These are phyloP conservation scores for Trachymyrmex septentrionalis DNA, from an alignment of 1,140 invertebrate genomes.

Conservation along the genomic window DNA sequence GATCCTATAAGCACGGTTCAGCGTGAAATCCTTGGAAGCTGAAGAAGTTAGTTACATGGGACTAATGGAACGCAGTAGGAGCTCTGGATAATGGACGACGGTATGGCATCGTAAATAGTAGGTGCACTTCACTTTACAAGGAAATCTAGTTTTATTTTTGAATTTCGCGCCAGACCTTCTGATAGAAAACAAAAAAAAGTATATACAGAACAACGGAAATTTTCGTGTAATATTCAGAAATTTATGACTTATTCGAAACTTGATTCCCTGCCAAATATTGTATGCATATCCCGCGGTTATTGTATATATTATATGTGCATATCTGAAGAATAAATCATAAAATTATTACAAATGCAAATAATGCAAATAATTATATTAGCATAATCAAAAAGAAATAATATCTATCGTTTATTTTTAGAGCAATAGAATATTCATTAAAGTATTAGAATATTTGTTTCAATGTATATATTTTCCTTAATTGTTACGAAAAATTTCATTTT, in stretches of 20 bases:
- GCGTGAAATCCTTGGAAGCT: conserved; percentile 62
- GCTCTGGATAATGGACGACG: conserved; percentile 60
- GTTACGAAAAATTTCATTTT: neutral
- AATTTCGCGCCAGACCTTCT: conserved; percentile 30
- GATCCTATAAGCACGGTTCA: conserved; percentile 64
- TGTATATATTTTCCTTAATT: neutral
- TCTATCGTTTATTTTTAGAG: neutral
- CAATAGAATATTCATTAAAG: neutral
- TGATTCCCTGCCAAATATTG: neutral
- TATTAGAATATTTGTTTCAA: neutral
- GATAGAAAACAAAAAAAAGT: conserved; percentile 27
- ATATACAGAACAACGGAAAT: neutral
- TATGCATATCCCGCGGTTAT: neutral
- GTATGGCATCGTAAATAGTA: conserved; percentile 52
- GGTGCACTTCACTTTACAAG: conserved; percentile 54
- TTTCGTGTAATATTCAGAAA: neutral
- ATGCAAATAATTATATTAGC: neutral
- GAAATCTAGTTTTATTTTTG: conserved; percentile 48
- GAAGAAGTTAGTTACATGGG: conserved; percentile 63
- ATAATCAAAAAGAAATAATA: neutral
- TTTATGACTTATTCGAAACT: neutral
- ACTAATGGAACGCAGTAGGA: conserved; percentile 65
- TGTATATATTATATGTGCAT: neutral
- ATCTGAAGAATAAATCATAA: neutral
- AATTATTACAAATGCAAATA: neutral